phyloP scores from a whole-genome alignment of 2,113 vertebrate genomes.

The Puntigrus tetrazona region DNA sequence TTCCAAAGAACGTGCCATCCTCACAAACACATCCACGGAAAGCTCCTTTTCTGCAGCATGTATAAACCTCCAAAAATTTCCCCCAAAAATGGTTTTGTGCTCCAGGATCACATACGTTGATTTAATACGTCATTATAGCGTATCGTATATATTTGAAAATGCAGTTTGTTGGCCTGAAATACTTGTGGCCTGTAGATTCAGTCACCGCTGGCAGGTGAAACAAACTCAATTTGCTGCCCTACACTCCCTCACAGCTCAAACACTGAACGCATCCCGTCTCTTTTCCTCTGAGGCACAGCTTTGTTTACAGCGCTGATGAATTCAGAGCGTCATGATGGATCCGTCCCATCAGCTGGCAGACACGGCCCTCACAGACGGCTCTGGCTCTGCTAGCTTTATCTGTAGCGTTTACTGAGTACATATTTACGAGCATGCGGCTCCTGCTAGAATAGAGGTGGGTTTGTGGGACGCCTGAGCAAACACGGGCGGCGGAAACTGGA shows the following conservation, averaged over 20 bases:
- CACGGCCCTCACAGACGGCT: constrained; percentile 65
- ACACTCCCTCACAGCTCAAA: background rate
- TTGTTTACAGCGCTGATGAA: constrained; percentile 47
- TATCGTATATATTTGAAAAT: too few relatives aligned
- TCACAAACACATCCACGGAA: too few relatives aligned
- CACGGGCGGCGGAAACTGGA: constrained; percentile 15
- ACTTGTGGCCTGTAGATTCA: background rate
- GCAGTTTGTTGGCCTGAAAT: background rate
- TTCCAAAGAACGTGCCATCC: too few relatives aligned
- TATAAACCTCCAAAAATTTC: too few relatives aligned
- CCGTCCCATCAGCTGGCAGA: constrained; percentile 65
- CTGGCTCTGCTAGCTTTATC: constrained; percentile 57
- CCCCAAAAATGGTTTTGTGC: too few relatives aligned
- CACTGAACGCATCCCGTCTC: background rate
- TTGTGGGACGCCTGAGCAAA: constrained; percentile 43
- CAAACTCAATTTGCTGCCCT: background rate
- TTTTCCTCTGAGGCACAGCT: background rate
- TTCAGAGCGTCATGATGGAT: constrained; percentile 58
- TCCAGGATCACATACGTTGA: too few relatives aligned
- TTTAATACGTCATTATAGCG: background rate
- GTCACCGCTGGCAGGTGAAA: background rate
- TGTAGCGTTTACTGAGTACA: constrained; percentile 63
- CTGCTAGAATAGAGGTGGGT: constrained; percentile 55
- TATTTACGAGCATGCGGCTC: constrained; percentile 68
- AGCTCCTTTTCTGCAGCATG: too few relatives aligned